These are phyloP conservation scores for Philonicus albiceps DNA, from an alignment of 2,888 invertebrate species.

Conservation along the genomic window DNA sequence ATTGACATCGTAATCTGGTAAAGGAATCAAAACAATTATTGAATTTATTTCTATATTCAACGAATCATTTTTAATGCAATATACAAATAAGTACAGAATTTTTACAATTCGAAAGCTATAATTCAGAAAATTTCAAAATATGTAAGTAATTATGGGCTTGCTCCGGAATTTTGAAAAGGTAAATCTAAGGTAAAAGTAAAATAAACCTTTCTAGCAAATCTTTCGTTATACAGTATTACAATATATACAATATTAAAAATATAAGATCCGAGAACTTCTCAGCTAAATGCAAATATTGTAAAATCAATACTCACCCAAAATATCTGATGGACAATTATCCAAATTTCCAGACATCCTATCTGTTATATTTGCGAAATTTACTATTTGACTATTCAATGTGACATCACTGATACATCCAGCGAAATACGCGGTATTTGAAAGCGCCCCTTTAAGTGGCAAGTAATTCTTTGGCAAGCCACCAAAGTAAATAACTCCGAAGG, in stretches of 20 bases:
- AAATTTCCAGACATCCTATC: conserved; percentile 69
- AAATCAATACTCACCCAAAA: conserved; percentile 53
- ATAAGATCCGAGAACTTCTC: no score
- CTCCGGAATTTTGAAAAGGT: no score
- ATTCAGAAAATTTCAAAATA: no score
- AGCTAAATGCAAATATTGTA: no score
- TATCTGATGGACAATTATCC: conserved; percentile 67
- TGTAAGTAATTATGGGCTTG: no score
- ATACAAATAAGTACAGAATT: no score
- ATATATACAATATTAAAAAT: no score
- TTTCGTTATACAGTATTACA: neutral
- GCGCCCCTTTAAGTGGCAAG: conserved; percentile 65
- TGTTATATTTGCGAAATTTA: conserved; percentile 78
- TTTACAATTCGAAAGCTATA: no score
- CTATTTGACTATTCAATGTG: conserved; percentile 81
- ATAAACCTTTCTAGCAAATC: neutral
- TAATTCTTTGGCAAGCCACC: conserved; percentile 81
- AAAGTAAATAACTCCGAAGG: conserved; percentile 79
- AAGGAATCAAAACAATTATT: conserved; percentile 11
- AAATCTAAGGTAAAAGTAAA: neutral
- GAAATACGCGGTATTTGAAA: conserved; percentile 73
- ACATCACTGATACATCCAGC: conserved; percentile 93
- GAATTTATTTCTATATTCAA: neutral
- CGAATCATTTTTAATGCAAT: no score
- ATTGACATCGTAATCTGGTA: conserved; percentile 56